Percentiles rank a stretch among this genome's conserved stretches.
phyloP scores from a whole-genome alignment of 1,140 invertebrate genomes.

The Diachasma alloeum region DNA sequence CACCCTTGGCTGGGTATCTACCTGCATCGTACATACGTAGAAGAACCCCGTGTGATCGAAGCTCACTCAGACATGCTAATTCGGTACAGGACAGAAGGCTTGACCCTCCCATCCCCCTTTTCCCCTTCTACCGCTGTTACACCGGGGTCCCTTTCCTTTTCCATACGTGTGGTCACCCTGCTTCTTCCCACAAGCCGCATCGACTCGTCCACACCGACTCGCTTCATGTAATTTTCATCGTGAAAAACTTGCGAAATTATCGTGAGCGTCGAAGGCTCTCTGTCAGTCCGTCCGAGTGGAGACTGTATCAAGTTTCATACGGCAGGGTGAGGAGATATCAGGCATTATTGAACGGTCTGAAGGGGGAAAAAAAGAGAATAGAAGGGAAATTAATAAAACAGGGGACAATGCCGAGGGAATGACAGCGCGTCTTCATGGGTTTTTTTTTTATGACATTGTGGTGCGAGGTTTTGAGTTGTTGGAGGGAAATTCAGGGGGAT shows the following conservation, averaged over 20 bases:
- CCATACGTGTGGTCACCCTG: neutral
- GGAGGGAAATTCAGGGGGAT: too few relatives aligned
- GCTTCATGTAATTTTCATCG: conserved; percentile 45
- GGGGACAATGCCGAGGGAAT: neutral
- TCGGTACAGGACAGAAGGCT: conserved; percentile 22
- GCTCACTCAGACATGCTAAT: conserved; percentile 58
- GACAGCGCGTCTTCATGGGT: conserved; percentile 9
- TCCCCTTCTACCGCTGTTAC: neutral
- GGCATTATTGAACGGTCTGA: conserved; percentile 19
- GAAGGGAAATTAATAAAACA: conserved; percentile 4
- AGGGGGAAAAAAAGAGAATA: neutral
- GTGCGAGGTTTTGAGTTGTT: too few relatives aligned
- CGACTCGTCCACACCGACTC: conserved; percentile 4
- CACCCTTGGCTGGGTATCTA: neutral
- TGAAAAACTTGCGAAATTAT: conserved; percentile 46
- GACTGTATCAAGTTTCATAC: neutral
- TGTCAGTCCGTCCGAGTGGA: neutral
- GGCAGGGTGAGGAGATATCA: neutral
- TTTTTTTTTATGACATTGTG: neutral
- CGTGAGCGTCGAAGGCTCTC: conserved; percentile 12
- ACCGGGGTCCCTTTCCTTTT: neutral
- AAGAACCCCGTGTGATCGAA: conserved; percentile 26
- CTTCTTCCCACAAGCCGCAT: neutral
- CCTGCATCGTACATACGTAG: neutral
- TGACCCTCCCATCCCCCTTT: neutral